Conservation (phyloP, 1,140 invertebrate genomes). For the Drosophila prosaltans region DNA sequence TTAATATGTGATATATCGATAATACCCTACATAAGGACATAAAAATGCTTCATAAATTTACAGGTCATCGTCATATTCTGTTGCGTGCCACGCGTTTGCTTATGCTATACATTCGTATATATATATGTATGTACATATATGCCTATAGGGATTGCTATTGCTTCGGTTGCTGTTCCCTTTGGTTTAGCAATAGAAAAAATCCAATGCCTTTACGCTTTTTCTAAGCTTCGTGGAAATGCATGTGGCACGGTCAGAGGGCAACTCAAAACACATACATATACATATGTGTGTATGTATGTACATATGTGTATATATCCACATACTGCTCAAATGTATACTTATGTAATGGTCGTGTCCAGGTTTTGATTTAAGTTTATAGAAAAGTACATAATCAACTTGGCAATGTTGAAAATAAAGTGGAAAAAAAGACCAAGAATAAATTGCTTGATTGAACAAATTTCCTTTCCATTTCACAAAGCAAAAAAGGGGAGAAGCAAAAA, state of each 20-base stretch:
- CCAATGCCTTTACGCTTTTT: not conserved
- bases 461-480: too few species aligned
- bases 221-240: not conserved
- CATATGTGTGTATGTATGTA: not conserved
- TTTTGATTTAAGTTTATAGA: constrained; percentile 2
- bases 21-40: not conserved
- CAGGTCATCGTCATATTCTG: constrained; percentile 4
- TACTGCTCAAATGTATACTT: too few species aligned
- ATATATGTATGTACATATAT: not conserved
- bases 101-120: not conserved
- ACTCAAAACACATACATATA: not conserved
- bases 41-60: not conserved
- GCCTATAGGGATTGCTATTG: not conserved
- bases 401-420: too few species aligned
- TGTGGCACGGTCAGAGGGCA: not conserved
- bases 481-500: too few species aligned
- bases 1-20: not conserved
- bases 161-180: not conserved
- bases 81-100: not conserved
- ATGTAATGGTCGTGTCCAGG: not conserved
- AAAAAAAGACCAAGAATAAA: too few species aligned
- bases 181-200: not conserved
- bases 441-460: too few species aligned
- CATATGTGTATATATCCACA: not conserved
- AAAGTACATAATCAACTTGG: not conserved